A percentile compares a stretch with the other conserved stretches of the same genome.
These are phyloP conservation scores for Pao palembangensis DNA, from an alignment of 2,113 vertebrate genomes.

Conservation along the genomic window DNA sequence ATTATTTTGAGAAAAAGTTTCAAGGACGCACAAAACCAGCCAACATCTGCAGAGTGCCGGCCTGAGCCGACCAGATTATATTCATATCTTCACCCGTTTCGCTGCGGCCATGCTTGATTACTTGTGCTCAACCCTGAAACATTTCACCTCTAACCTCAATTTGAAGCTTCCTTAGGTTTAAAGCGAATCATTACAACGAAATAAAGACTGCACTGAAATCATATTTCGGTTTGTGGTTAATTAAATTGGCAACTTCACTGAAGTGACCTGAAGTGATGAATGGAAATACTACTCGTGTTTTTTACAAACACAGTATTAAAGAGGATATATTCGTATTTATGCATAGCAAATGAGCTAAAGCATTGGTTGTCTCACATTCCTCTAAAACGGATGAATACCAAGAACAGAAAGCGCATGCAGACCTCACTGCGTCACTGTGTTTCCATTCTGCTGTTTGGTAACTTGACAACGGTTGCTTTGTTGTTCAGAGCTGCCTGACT, in stretches of 20 bases:
- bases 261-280: no score
- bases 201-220: no score
- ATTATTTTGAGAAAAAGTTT: no score
- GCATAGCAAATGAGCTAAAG: no score
- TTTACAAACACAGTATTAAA: neutral
- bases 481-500: slow-evolving; percentile 26
- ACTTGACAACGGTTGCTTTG: slow-evolving; percentile 55
- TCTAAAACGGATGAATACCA: slow-evolving; percentile 74
- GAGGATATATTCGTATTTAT: neutral
- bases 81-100: neutral
- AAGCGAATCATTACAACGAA: neutral
- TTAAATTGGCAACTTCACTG: neutral
- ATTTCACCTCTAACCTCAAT: neutral
- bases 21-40: no score
- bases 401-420: slow-evolving; percentile 69
- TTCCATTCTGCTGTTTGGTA: slow-evolving; percentile 55
- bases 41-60: neutral
- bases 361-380: slow-evolving; percentile 61
- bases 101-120: slow-evolving; percentile 7
- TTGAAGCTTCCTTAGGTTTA: neutral
- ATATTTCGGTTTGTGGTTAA: neutral
- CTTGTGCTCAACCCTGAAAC: neutral
- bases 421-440: slow-evolving; percentile 48
- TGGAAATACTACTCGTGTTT: neutral
- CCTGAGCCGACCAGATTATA: neutral